Base-by-base conservation (phyloP, 2,888 invertebrate species). In the Mythimna loreyi region DNA sequence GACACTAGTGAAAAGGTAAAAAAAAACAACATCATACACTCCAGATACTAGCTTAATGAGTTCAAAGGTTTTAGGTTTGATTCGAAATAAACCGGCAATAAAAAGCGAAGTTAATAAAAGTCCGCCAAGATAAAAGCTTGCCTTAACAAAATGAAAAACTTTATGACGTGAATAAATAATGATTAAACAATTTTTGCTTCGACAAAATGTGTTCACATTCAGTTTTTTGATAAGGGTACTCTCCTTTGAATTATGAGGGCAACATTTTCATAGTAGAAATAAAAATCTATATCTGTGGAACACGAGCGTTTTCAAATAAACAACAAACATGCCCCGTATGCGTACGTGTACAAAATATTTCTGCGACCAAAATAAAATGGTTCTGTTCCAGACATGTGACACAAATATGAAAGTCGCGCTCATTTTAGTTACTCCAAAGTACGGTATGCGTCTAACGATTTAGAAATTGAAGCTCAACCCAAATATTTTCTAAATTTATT, bases 261-360 rank as follows among this genome's bases (percentile, higher is more conserved):
- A 72, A 60, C 62, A 59, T 71, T 73, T 75, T 47, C 40, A 69
- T 58, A 59, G 75, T 65, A 63, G 45, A 78, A 78, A 83, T 83
- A 77, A 59, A 76, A 78, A 75, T 75, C 61, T 53, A 72, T 74
- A 70, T 70, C 63, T 65, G 57, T 70, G 68, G 73, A 78, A 72
- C 72, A 76, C 52, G 62, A 75, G 50, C 71, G 60, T 69, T 73
- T 67, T 73, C 72, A 62, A 76, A 84, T 87, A 86, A 86, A 86
- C 83, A 86, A 86, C 81, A 81, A 77, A 75, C 70, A 82, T 75
- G 63, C 45, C 23, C 69, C 28, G 53, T 64, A 64, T 73, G 72
- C 72, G 79, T 78, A 82, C 86, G 86, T 79, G 79, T 72, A 80
- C 76, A 71, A 84, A 80, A 77, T 86, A 85, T 81, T 81, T 76